phyloP scores from a whole-genome alignment of 1,140 invertebrate genomes.

The Parapsyche elsis region DNA sequence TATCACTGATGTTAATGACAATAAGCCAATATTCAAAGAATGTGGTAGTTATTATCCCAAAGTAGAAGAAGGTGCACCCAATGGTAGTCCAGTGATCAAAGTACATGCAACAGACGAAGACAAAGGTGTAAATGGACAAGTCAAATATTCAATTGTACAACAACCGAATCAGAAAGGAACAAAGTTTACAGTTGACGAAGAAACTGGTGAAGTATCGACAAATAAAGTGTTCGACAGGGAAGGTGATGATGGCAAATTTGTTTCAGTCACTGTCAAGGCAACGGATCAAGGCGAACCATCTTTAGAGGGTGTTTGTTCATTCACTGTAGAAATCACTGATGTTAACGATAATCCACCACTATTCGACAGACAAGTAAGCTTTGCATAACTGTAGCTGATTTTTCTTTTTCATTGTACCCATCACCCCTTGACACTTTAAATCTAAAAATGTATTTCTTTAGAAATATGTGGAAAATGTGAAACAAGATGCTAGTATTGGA shows the following conservation, averaged over 20 bases:
- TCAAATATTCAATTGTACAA: constrained; percentile 94
- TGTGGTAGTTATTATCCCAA: constrained; percentile 92
- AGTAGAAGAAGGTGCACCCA: constrained; percentile 91
- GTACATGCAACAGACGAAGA: constrained; percentile 94
- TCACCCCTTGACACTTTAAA: not conserved
- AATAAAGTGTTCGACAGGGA: constrained; percentile 97
- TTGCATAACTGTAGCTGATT: constrained; percentile 1
- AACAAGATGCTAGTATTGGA: constrained; percentile 95
- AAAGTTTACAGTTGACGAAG: constrained; percentile 94
- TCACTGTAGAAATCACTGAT: constrained; percentile 96
- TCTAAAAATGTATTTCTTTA: constrained; percentile 60
- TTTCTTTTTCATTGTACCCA: not conserved
- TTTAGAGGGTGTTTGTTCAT: constrained; percentile 93
- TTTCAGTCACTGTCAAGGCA: constrained; percentile 94
- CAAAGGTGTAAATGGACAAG: constrained; percentile 93
- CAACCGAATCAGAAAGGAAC: constrained; percentile 96
- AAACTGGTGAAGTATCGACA: constrained; percentile 92
- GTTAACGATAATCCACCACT: constrained; percentile 94
- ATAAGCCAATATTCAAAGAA: constrained; percentile 94
- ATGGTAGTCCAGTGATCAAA: constrained; percentile 92
- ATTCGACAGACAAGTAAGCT: constrained; percentile 89
- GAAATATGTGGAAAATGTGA: constrained; percentile 97
- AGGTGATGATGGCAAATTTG: constrained; percentile 95
- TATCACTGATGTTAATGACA: constrained; percentile 96
- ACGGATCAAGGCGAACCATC: constrained; percentile 97